phyloP scores from a whole-genome alignment of 2,888 invertebrate genomes.

The Cephus rjabovi region DNA sequence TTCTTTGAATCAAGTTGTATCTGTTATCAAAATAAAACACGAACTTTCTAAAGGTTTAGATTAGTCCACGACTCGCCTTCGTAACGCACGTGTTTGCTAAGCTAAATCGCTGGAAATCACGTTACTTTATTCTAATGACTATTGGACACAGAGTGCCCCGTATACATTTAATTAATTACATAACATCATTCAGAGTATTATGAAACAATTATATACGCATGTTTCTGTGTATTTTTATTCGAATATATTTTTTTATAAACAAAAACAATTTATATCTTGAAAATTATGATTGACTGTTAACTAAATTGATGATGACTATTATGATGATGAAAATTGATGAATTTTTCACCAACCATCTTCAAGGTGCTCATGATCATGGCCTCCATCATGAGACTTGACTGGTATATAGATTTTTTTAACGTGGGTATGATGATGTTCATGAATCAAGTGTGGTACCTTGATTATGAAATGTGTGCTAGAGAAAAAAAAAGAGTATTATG shows the following conservation, averaged over 20 bases:
- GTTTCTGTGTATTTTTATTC: too few species aligned
- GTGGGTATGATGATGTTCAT: constrained; percentile 56
- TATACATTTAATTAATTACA: too few species aligned
- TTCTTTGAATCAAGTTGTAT: not conserved
- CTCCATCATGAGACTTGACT: constrained; percentile 33
- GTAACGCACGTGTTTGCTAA: too few species aligned
- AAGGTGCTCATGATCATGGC: constrained; percentile 12
- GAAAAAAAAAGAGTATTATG: constrained; percentile 13
- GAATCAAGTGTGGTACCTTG: constrained; percentile 53
- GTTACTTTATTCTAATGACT: too few species aligned
- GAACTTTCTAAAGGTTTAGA: not conserved
- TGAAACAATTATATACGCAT: too few species aligned
- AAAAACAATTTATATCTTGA: too few species aligned
- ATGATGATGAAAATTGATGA: not conserved
- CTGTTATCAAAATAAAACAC: not conserved
- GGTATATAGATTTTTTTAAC: constrained; percentile 57
- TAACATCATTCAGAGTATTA: too few species aligned
- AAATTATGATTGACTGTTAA: too few species aligned
- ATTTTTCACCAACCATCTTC: not conserved
- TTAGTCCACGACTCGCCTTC: too few species aligned
- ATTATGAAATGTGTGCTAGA: constrained; percentile 57
- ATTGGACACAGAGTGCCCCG: too few species aligned
- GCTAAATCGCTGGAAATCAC: too few species aligned
- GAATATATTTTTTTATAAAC: too few species aligned
- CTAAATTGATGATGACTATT: not conserved